phyloP scores from a whole-genome alignment of 2,888 invertebrate genomes.

The Lasioglossum malachurum region DNA sequence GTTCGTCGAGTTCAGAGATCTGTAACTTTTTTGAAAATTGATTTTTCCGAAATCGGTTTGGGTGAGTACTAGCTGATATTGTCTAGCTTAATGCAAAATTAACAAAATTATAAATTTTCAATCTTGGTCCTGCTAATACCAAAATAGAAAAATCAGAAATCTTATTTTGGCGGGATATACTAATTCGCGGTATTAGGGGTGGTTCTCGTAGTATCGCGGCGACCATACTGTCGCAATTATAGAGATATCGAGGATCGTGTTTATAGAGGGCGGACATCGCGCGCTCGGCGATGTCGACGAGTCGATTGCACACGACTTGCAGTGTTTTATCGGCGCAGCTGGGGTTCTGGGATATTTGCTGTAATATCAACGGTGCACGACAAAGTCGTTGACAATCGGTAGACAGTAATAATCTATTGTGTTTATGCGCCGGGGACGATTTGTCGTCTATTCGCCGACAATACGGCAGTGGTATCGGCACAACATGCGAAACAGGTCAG shows the following conservation, averaged over 20 bases:
- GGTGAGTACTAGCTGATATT: too few relatives aligned
- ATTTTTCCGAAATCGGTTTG: neutral
- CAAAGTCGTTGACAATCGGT: constrained; percentile 66
- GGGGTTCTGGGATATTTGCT: constrained; percentile 39
- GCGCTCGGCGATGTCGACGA: neutral
- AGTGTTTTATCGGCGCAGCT: constrained; percentile 9
- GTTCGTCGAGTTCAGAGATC: neutral
- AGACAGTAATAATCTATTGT: constrained; percentile 69
- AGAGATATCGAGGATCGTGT: neutral
- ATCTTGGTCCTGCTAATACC: too few relatives aligned
- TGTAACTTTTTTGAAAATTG: neutral
- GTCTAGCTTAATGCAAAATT: too few relatives aligned
- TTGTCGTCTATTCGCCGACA: constrained; percentile 67
- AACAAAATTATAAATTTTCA: too few relatives aligned
- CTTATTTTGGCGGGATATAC: neutral
- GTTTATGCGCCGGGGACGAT: constrained; percentile 60
- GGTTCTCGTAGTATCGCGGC: neutral
- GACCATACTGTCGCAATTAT: neutral
- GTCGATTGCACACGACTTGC: neutral
- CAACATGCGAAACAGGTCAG: constrained; percentile 69
- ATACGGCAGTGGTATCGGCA: constrained; percentile 62
- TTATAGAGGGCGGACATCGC: neutral
- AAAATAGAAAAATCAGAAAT: too few relatives aligned
- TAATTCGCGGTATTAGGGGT: neutral
- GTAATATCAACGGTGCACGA: constrained; percentile 48